Evolutionary conservation across 2,797 vertebrate genomes (phyloP), one percentile per base, ranked within the genome.

Genomic region (Brachyalestes nurse): DNA sequence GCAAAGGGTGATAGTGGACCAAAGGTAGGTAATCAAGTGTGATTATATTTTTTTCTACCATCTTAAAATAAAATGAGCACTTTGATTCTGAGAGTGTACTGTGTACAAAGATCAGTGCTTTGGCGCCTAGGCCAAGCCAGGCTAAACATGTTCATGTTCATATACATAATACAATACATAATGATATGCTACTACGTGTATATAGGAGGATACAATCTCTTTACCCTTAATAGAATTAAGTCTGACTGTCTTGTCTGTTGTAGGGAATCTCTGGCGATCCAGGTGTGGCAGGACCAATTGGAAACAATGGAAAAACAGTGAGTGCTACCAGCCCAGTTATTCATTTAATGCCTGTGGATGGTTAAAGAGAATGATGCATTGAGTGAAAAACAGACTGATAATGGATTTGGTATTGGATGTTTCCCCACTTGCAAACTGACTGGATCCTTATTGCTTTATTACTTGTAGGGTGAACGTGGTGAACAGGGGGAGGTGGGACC

Each of bases 291-390:
- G 97, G 97, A 65, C 87, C 91, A 49, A 94, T 98, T 94, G 97
- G 97, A 64, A 96, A 95, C 90, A 91, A 96, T 85, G 97, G 97
- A 73, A 98, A 97, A 95, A 92, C 92, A 84, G 97, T 98, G 92
- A 91, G 95, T 90, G 75, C 34, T 34, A 34, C 34, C 4, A 57
- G 14, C 55, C 14, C 28, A 69, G n/a, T 74, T 77, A 34, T 23
- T 12, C 45, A 62, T 5, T 42, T 13, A 6, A 70, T 42, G 21
- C 6, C 61, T 19, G 70, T 84, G 81, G 53, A 19, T 1, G 40
- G 69, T 8, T 60, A n/a, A 62, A 49, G 4, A 45, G 47, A 75
- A 61, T 66, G 53, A 14, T 9, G 28, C 17, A 40, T 49, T 51
- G 12, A 34, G 5, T 19, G 38, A 8, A 47, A 7, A 47, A 64